Evolutionary conservation across 2,797 vertebrate genomes (phyloP), one percentile per base, ranked within the genome.

Genomic region (Chloroceryle amazona): DNA sequence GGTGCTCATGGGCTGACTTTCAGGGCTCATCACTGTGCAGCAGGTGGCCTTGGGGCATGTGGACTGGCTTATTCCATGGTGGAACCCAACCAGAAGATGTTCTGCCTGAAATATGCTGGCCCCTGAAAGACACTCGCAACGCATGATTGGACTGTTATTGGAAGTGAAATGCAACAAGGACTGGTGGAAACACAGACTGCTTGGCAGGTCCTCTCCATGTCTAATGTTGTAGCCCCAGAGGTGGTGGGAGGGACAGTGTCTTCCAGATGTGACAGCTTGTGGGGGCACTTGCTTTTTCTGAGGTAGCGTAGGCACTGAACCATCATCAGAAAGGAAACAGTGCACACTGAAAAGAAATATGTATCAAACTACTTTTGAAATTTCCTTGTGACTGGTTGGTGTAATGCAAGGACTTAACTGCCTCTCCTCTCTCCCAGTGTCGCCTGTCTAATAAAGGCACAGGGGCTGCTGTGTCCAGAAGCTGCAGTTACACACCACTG

Each of bases 41-140:
- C 9, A 22, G 29, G 12, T 35, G 12, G 9, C 11, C 21, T 65
- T 79, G 51, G 15, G 12, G 20, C 1, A 1, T 1, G 4, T 51
- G 23, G 55, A 31, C 67, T 86, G 42, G 5, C 10, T 2, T 63
- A 28, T 94, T 66, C 9, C 33, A 3, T 0, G 1, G 19, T 39
- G 31, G 57, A 92, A 35, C 57, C 17, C 39, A 42, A 25, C 10
- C 13, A 54, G 13, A 51, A 23, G 21, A 7, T 1, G 1, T 71
- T 74, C 42, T 86, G 0, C n/a, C 47, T 11, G 7, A 31, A 89
- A 44, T 0, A 0, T 63, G 10, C 31, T 70, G 51, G 22, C 18
- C 10, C 4, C 6, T 83, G 7, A 6, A 0, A 2, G 19, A 10
- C 0, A 0, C 29, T 35, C 4, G 0, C 0, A 4, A 29, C 23